Conservation (phyloP, 2,113 vertebrate genomes). For the Dendrocopos noguchii region DNA sequence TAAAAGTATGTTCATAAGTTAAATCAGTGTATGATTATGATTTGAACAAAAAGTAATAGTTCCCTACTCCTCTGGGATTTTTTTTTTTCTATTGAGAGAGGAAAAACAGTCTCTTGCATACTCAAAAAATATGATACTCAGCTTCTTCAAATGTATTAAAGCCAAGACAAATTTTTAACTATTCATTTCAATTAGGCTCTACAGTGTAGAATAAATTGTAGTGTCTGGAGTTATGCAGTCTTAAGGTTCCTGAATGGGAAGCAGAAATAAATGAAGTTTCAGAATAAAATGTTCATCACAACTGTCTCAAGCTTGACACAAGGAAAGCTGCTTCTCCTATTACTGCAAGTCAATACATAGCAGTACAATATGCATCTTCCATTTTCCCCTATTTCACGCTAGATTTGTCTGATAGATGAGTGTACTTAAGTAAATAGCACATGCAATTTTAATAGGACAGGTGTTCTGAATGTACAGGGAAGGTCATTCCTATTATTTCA, state of each 20-base stretch:
- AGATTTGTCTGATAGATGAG: slow-evolving; percentile 79
- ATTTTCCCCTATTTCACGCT: slow-evolving; percentile 76
- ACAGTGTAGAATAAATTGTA: background rate
- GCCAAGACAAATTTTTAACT: background rate
- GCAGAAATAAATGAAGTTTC: slow-evolving; percentile 64
- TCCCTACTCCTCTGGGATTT: rapidly evolving
- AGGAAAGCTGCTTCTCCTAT: slow-evolving; percentile 66
- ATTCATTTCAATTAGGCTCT: background rate
- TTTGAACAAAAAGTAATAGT: background rate
- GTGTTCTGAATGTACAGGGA: slow-evolving; percentile 74
- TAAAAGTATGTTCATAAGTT: background rate
- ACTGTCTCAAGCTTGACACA: slow-evolving; percentile 51
- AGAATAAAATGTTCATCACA: slow-evolving; percentile 59
- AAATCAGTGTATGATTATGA: background rate
- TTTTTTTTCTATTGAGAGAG: background rate
- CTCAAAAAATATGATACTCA: background rate
- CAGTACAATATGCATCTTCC: slow-evolving; percentile 69
- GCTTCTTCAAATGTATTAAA: background rate
- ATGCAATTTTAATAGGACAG: slow-evolving; percentile 79
- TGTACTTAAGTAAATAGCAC: slow-evolving; percentile 78
- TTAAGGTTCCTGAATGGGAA: slow-evolving; percentile 21
- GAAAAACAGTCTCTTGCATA: background rate
- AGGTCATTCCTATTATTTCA: slow-evolving; percentile 83
- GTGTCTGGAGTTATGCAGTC: slow-evolving; percentile 9
- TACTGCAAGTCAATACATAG: slow-evolving; percentile 52